Percentiles rank a stretch among this genome's conserved stretches.
Conservation (phyloP, 2,797 vertebrate species). For the Enteromius thamalakanensis region DNA sequence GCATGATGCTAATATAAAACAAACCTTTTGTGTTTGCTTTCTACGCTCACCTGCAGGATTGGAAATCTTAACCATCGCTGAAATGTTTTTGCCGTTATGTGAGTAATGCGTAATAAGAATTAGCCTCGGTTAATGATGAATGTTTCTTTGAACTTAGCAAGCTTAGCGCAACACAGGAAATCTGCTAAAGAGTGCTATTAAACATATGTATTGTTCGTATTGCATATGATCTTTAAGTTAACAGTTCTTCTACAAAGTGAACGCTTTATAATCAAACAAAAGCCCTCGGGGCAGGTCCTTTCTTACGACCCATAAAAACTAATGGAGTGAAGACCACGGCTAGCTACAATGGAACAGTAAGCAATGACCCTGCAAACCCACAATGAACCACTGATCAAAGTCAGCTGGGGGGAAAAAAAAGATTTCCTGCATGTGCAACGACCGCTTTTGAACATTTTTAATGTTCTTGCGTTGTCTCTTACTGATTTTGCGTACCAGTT, state of each 20-base stretch:
- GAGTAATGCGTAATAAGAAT: neutral
- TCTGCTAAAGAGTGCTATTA: constrained; percentile 32
- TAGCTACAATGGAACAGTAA: constrained; percentile 54
- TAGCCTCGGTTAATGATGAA: constrained; percentile 18
- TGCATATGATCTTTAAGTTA: constrained; percentile 34
- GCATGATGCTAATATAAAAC: neutral
- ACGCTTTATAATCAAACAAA: constrained; percentile 58
- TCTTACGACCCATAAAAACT: constrained; percentile 61
- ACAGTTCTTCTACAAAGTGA: constrained; percentile 51
- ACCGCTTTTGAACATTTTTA: constrained; percentile 29
- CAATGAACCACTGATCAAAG: constrained; percentile 61
- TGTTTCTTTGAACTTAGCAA: constrained; percentile 40
- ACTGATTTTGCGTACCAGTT: neutral
- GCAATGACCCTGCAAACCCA: constrained; percentile 53
- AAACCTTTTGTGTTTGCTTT: neutral
- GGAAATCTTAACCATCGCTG: constrained; percentile 3
- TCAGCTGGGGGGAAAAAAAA: constrained; percentile 40
- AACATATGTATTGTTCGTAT: constrained; percentile 39
- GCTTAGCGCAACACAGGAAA: constrained; percentile 11
- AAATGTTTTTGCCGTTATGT: neutral
- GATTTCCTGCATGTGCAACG: constrained; percentile 44
- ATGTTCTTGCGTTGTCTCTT: neutral
- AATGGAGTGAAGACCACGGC: constrained; percentile 59
- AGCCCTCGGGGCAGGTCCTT: constrained; percentile 50
- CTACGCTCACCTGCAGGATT: neutral